Conservation (phyloP, 2,888 invertebrate species). For the Gari tellinella region DNA sequence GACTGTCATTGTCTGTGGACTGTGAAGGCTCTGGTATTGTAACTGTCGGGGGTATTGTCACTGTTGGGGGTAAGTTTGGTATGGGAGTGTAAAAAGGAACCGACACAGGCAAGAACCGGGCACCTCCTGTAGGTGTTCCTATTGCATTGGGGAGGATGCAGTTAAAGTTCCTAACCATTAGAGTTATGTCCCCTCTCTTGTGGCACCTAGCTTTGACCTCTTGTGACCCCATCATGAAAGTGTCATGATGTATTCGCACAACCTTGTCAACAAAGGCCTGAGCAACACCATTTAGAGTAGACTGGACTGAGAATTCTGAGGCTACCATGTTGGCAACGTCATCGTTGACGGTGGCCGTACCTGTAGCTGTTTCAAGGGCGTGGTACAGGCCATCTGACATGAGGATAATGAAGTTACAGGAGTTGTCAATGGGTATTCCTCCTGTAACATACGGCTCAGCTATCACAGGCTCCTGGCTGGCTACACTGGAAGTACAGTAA, state of each 20-base stretch:
- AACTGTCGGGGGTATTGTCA: slow-evolving; percentile 57
- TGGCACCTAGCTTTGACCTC: slow-evolving; percentile 79
- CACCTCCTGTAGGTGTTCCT: slow-evolving; percentile 78
- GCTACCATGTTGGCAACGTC: slow-evolving; percentile 82
- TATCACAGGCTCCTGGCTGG: slow-evolving; percentile 91
- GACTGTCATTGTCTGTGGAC: slow-evolving; percentile 24
- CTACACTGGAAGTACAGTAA: slow-evolving; percentile 86
- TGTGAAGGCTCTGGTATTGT: slow-evolving; percentile 30
- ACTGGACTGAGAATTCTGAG: slow-evolving; percentile 89
- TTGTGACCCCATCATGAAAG: slow-evolving; percentile 87
- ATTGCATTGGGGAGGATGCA: slow-evolving; percentile 89
- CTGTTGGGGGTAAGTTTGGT: slow-evolving; percentile 52
- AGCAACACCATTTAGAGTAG: slow-evolving; percentile 92
- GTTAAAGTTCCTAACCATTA: slow-evolving; percentile 94
- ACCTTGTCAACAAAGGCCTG: slow-evolving; percentile 94
- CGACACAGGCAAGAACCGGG: slow-evolving; percentile 61
- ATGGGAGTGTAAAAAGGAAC: slow-evolving; percentile 62
- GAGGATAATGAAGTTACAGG: slow-evolving; percentile 92
- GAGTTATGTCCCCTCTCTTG: slow-evolving; percentile 92
- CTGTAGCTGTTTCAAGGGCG: slow-evolving; percentile 91
- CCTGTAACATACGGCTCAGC: slow-evolving; percentile 92
- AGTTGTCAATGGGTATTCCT: slow-evolving; percentile 91
- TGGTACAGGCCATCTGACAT: slow-evolving; percentile 94
- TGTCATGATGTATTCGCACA: slow-evolving; percentile 92
- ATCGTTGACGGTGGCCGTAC: slow-evolving; percentile 89